Evolutionary conservation across 2,113 vertebrate species (phyloP).

Genomic region (Leucosticte australis): DNA sequence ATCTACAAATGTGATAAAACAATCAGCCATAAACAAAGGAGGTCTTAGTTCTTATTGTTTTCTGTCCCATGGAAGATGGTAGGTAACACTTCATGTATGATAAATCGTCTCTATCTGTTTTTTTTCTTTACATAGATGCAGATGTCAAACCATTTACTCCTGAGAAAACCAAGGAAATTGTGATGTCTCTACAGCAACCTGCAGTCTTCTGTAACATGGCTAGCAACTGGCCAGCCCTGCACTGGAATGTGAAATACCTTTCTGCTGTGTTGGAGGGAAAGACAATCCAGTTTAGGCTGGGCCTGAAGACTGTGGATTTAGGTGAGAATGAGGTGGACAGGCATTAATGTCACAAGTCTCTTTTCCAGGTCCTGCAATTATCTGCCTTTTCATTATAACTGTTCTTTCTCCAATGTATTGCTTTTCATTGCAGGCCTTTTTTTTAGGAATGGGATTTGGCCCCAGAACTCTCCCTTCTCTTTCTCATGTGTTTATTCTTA

Average conservation of each 20-base stretch:
- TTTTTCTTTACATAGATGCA: constrained; percentile 64
- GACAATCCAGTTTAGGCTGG: constrained; percentile 84
- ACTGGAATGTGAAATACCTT: constrained; percentile 83
- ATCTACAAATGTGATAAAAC: not conserved
- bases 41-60: not conserved
- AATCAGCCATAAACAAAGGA: not conserved
- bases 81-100: not conserved
- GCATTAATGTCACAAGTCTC: not conserved
- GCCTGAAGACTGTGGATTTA: constrained; percentile 69
- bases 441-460: not conserved
- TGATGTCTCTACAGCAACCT: constrained; percentile 82
- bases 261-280: constrained; percentile 74
- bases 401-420: not conserved
- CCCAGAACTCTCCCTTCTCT: not conserved
- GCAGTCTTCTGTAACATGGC: constrained; percentile 88
- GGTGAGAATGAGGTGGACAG: constrained; percentile 67
- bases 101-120: constrained; percentile 2
- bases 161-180: constrained; percentile 77
- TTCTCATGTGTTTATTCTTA: not conserved
- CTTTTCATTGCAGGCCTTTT: not conserved
- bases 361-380: not conserved
- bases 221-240: constrained; percentile 82
- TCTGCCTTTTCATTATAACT: not conserved
- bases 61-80: not conserved
- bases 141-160: constrained; percentile 84